Evolutionary conservation across 2,113 vertebrate species (phyloP), one percentile per base, ranked within the genome.

Genomic region (Glareola pratincola): DNA sequence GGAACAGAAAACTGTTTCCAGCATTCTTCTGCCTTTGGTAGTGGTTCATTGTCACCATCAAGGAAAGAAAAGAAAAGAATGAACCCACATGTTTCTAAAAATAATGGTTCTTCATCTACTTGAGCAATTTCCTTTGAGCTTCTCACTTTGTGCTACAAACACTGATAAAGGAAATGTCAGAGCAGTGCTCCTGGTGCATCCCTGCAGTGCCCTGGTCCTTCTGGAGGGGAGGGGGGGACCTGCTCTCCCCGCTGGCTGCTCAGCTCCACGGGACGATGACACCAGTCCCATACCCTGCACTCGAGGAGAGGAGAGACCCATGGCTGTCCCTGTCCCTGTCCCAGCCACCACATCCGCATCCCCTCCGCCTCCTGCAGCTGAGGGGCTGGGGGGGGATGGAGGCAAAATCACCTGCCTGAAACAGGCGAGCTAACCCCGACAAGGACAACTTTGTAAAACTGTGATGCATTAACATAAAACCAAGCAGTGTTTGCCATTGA

Each of bases 311-410:
- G 20, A 21, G 8, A 32, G 43, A 11, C 16, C 27, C 26, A 18
- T 2, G 1, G 15, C 30, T 48, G 22, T 4, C 39, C 43, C 56
- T 53, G 12, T 71, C 63, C 48, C 48, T 32, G 37, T 62, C 69
- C 26, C 37, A 77, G 22, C n/a, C 69, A 20, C 37, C 0, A 3
- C 20, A 34, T 23, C 29, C 1, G 0, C 34, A 0, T 41, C 45
- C 36, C 29, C 57, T 59, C 71, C 47, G 50, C 50, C 20, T 74
- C 53, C 53, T 0, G 1, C 53, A 51, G 63, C 30, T 21, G 22
- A 41, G 39, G 26, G 39, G 5, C 45, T 48, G 3, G 9, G 2
- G 14, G 20, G 76, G 13, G 7, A 43, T 2, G 2, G 24, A 47
- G 12, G 18, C 3, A 63, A 53, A 74, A 53, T 16, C 18, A 21